These are phyloP conservation scores for Tribolium madens DNA, from an alignment of 1,140 invertebrate species.

Conservation along the genomic window DNA sequence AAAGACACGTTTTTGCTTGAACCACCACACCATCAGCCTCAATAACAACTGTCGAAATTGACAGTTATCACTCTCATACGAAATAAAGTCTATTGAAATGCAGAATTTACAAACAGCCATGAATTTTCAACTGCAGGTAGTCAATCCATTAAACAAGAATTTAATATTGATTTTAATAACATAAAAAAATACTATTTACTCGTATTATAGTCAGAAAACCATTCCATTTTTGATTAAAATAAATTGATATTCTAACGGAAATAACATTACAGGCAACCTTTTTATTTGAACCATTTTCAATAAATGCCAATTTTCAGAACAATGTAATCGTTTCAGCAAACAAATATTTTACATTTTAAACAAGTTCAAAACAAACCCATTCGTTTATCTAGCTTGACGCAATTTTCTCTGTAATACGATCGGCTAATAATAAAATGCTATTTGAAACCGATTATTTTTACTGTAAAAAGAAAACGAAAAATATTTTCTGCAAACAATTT, in stretches of 20 bases:
- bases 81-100: neutral
- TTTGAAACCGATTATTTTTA: neutral
- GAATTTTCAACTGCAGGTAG: neutral
- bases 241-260: slow-evolving; percentile 6
- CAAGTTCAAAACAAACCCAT: slow-evolving; percentile 6
- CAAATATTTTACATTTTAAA: slow-evolving; percentile 19
- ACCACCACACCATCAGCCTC: neutral
- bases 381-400: slow-evolving; percentile 6
- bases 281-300: slow-evolving; percentile 28
- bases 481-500: neutral
- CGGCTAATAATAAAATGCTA: neutral
- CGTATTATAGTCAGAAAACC: neutral
- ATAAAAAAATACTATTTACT: neutral
- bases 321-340: slow-evolving; percentile 28
- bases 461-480: neutral
- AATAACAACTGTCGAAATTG: neutral
- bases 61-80: neutral
- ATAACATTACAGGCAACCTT: neutral
- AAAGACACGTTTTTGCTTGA: neutral
- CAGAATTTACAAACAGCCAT: neutral
- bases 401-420: neutral
- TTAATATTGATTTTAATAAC: neutral
- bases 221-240: slow-evolving; percentile 2
- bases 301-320: slow-evolving; percentile 26
- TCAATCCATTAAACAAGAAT: neutral